Evolutionary conservation across 1,140 invertebrate species (phyloP).

Genomic region (Acromyrmex heyeri): DNA sequence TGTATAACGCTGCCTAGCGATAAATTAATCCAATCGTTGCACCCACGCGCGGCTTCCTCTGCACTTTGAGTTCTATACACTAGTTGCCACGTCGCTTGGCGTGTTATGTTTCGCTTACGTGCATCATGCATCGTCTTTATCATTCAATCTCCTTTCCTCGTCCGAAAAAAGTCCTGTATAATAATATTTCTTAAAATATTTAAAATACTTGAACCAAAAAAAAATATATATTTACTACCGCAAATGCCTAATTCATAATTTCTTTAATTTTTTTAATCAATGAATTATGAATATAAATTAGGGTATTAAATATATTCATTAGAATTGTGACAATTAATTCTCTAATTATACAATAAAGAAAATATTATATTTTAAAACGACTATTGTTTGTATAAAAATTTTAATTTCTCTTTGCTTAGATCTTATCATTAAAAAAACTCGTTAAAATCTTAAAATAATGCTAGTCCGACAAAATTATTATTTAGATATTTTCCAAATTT

Average conservation of each 20-base stretch:
- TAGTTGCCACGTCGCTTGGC: conserved; percentile 19
- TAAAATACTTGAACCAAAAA: too few relatives aligned
- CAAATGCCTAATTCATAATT: not conserved
- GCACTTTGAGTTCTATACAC: conserved; percentile 13
- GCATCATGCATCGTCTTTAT: conserved; percentile 23
- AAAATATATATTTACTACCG: not conserved
- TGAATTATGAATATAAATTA: not conserved
- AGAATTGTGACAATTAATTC: not conserved
- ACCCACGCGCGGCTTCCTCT: conserved; percentile 67
- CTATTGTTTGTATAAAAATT: not conserved
- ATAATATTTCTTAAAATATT: conserved; percentile 17
- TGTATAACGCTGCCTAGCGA: conserved; percentile 70
- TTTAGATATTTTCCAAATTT: not conserved
- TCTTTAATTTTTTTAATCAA: not conserved
- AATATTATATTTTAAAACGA: not conserved
- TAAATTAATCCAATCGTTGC: conserved; percentile 81
- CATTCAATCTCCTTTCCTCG: not conserved
- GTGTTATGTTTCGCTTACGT: conserved; percentile 38
- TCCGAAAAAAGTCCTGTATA: not conserved
- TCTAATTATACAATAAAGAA: not conserved
- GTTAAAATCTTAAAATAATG: not conserved
- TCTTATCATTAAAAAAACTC: not conserved
- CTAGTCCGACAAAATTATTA: not conserved
- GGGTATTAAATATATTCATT: not conserved
- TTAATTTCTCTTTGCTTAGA: not conserved